Conservation (phyloP, 2,888 invertebrate species). For the Drosophila borborema region DNA sequence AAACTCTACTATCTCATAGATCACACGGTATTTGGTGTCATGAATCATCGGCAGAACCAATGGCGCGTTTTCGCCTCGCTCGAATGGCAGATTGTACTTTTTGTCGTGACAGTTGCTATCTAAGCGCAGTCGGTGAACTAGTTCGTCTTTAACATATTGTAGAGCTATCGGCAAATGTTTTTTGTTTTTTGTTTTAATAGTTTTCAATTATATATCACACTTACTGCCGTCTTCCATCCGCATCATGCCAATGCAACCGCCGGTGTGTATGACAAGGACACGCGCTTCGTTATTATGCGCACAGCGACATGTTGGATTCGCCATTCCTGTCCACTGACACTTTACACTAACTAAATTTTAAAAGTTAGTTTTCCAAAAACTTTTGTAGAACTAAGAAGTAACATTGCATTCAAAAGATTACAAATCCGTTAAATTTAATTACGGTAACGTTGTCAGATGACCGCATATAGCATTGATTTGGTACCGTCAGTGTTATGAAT, state of each 20-base stretch:
- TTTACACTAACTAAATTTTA: not conserved
- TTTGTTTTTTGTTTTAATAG: not conserved
- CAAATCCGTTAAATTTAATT: not conserved
- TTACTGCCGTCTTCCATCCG: conserved; percentile 91
- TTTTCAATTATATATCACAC: conserved; percentile 50
- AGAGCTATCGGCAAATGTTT: conserved; percentile 87
- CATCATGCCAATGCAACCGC: conserved; percentile 98
- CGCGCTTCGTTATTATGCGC: conserved; percentile 85
- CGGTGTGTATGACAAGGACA: conserved; percentile 96
- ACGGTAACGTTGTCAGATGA: not conserved
- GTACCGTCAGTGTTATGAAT: not conserved
- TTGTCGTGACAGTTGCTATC: conserved; percentile 94
- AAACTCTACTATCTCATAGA: conserved; percentile 93
- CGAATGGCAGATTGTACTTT: conserved; percentile 87
- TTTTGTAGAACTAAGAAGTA: not conserved
- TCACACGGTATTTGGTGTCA: conserved; percentile 86
- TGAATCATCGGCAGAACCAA: conserved; percentile 87
- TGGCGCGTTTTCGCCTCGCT: conserved; percentile 84
- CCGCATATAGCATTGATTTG: not conserved
- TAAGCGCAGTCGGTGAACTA: conserved; percentile 85
- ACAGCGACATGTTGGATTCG: not conserved
- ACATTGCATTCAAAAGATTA: not conserved
- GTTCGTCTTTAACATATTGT: conserved; percentile 82
- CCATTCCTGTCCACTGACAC: conserved; percentile 20
- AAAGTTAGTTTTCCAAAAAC: not conserved